A percentile compares a stretch with the other conserved stretches of the same genome.
Evolutionary conservation across 1,140 invertebrate species (phyloP).

Genomic region (Arctopsyche grandis): DNA sequence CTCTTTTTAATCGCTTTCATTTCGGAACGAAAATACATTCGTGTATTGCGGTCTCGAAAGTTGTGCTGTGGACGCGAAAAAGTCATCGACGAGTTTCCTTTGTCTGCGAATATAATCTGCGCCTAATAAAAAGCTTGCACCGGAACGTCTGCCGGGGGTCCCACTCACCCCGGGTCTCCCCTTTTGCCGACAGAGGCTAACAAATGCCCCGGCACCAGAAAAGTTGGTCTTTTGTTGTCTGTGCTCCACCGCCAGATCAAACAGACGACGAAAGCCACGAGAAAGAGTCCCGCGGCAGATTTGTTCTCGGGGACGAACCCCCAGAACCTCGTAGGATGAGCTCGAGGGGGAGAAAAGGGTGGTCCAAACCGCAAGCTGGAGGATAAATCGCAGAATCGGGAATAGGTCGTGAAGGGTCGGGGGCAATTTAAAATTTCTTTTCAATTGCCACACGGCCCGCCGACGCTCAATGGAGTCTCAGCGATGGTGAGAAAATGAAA

Average conservation of each 20-base stretch:
- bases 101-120: constrained; percentile 42
- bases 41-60: constrained; percentile 13
- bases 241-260: constrained; percentile 19
- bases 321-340: neutral
- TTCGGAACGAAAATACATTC: neutral
- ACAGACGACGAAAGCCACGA: constrained; percentile 29
- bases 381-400: constrained; percentile 48
- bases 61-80: constrained; percentile 9
- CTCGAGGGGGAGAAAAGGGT: neutral
- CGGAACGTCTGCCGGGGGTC: neutral
- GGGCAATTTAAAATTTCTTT: constrained; percentile 52
- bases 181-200: constrained; percentile 8
- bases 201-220: constrained; percentile 41
- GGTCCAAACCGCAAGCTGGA: neutral
- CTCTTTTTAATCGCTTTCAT: neutral
- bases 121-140: constrained; percentile 45
- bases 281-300: constrained; percentile 31
- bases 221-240: constrained; percentile 44
- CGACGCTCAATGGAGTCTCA: neutral
- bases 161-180: neutral
- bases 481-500: constrained; percentile 25
- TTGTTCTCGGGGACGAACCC: neutral
- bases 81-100: constrained; percentile 40
- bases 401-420: constrained; percentile 37
- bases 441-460: constrained; percentile 48